Evolutionary conservation across 2,888 invertebrate genomes (phyloP), one percentile per base, ranked within the genome.

Genomic region (Drosophila koepferae): DNA sequence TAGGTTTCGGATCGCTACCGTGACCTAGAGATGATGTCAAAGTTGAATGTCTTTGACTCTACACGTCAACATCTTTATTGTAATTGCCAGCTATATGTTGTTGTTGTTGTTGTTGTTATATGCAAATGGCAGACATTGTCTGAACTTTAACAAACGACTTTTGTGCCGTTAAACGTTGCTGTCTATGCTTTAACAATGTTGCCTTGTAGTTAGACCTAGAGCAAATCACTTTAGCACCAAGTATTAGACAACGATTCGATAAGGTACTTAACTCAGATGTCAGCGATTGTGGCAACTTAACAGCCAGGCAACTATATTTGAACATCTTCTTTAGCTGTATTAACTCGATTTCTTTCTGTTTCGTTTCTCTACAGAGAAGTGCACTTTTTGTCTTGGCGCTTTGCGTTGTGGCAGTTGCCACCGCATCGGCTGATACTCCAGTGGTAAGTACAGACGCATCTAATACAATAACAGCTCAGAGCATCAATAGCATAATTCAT

Each of bases 381-480:
- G 89, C 92, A 87, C 71, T 92, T 79, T 83, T 92, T 72, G 80
- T 91, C 56, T 84, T 92, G 75, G 88, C 91, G 90, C 85, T 92
- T 67, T 92, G 92, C 91, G 91, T 81, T 82, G 86, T 88, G 79
- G 90, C 91, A 23, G 80, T 88, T 40, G 86, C 84, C 82, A 90
- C 86, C 63, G 81, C 80, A 60, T 78, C 85, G 62, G 91, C 90
- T 71, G 87, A 90, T 63, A 73, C 72, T 48, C 88, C 89, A 82
- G 84, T 81, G 90, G 92, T 91, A 91, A 87, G 91, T 60, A 31
- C 9, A 28, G 40, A 43, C 16, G 3, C 2, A 43, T 3, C 2
- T 12, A 12, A 12, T 4, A 9, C 0, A 1, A 38, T 38, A 2
- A n/a, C 1, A 8, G 12, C 20, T 8, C 34, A 7, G 31, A 36